Percentiles rank a stretch among this genome's conserved stretches.
phyloP scores from a whole-genome alignment of 2,113 vertebrate genomes.

The Chaetura pelagica region DNA sequence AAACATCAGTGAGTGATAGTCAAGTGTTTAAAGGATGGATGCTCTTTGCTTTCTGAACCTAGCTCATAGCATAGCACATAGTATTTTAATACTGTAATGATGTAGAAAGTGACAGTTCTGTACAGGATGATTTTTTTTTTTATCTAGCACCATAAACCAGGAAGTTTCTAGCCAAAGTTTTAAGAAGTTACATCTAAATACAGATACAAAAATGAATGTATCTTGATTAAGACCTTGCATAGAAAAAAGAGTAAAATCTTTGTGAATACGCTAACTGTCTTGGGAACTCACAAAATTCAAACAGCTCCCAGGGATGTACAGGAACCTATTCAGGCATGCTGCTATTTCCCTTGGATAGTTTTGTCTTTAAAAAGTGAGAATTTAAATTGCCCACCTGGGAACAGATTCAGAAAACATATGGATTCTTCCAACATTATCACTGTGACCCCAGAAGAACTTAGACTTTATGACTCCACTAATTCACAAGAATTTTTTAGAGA shows the following conservation, averaged over 20 bases:
- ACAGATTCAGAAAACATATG: not conserved
- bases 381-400: not conserved
- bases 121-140: too few species aligned
- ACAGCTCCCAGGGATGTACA: not conserved
- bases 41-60: not conserved
- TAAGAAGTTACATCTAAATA: not conserved
- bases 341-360: not conserved
- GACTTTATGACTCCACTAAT: not conserved
- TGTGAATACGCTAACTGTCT: not conserved
- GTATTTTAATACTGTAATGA: not conserved
- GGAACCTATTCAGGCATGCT: not conserved
- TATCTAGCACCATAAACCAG: not conserved
- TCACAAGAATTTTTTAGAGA: not conserved
- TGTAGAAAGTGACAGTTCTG: not conserved
- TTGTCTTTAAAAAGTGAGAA: constrained; percentile 10
- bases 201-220: not conserved
- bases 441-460: not conserved
- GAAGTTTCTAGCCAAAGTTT: not conserved
- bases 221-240: not conserved
- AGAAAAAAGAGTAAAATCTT: not conserved
- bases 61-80: not conserved
- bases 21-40: not conserved
- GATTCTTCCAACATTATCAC: not conserved
- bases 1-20: not conserved
- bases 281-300: not conserved